These are phyloP conservation scores for Spilogale gracilis DNA, from an alignment of 2,113 vertebrate species.

Conservation along the genomic window DNA sequence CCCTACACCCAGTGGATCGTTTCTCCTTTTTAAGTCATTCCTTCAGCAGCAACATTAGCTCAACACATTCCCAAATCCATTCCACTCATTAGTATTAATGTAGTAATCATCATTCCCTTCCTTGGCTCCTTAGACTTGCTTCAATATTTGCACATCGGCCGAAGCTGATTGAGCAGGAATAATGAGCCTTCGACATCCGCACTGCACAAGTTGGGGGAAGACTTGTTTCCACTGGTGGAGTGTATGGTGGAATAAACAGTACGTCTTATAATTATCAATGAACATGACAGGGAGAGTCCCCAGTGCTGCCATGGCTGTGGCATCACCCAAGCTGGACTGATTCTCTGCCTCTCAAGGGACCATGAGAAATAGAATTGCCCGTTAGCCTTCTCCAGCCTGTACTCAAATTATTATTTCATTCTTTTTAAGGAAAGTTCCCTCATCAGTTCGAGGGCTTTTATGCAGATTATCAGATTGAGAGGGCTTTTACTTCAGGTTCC, in stretches of 20 bases:
- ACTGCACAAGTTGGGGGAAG: neutral
- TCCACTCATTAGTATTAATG: constrained; percentile 50
- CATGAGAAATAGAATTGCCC: neutral
- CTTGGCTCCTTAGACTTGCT: constrained; percentile 64
- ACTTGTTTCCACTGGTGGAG: neutral
- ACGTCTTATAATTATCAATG: neutral
- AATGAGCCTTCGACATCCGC: neutral
- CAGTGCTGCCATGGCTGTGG: neutral
- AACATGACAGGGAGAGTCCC: neutral
- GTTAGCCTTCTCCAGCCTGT: neutral
- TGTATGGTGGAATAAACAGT: neutral
- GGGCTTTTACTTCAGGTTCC: neutral
- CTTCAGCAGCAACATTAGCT: neutral
- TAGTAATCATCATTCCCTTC: constrained; percentile 39
- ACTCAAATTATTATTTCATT: constrained; percentile 45
- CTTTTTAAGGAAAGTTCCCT: constrained; percentile 4
- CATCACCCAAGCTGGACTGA: no score
- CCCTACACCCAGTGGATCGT: no score
- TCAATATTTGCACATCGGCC: constrained; percentile 70
- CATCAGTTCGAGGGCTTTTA: constrained; percentile 35
- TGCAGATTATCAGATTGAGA: neutral
- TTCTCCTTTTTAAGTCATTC: constrained; percentile 48
- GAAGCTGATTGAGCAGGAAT: constrained; percentile 15
- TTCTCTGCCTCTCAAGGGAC: neutral
- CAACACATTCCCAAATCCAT: neutral